phyloP scores from a whole-genome alignment of 1,140 invertebrate species.

The Lasioglossum albipes region DNA sequence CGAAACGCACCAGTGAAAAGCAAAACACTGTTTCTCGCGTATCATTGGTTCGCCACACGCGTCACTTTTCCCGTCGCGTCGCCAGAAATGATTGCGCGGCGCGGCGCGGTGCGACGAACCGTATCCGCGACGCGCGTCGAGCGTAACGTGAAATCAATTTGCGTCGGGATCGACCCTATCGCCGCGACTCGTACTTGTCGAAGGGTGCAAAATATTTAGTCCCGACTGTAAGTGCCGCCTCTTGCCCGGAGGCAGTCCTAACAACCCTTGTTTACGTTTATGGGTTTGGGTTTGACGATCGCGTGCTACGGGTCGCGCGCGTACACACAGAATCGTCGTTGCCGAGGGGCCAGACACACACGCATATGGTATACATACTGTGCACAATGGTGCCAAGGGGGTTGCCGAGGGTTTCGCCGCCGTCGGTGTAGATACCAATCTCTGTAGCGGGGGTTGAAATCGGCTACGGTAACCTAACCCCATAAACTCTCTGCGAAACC shows the following conservation, averaged over 20 bases:
- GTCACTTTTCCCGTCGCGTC: too few relatives aligned
- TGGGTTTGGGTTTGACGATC: conserved; percentile 76
- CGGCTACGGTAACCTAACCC: conserved; percentile 71
- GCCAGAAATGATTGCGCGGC: neutral
- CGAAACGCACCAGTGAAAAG: neutral
- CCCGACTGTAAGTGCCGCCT: conserved; percentile 72
- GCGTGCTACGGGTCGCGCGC: conserved; percentile 63
- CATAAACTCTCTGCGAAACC: conserved; percentile 68
- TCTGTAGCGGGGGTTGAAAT: conserved; percentile 73
- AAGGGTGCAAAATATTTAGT: conserved; percentile 75
- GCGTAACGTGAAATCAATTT: conserved; percentile 39
- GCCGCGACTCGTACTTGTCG: conserved; percentile 13
- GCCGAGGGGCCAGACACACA: neutral
- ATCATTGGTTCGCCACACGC: neutral
- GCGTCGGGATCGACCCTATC: neutral
- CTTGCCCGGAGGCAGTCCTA: conserved; percentile 67
- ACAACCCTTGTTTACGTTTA: conserved; percentile 80
- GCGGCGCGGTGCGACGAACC: too few relatives aligned
- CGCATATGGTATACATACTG: conserved; percentile 18
- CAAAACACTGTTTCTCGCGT: neutral
- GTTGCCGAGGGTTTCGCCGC: conserved; percentile 47
- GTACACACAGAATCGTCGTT: neutral
- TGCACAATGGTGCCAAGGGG: conserved; percentile 12
- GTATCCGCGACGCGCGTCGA: neutral
- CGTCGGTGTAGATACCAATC: conserved; percentile 74